A percentile compares a stretch with the other conserved stretches of the same genome.
Evolutionary conservation across 2,888 invertebrate genomes (phyloP).

Genomic region (Tetropium fuscum): DNA sequence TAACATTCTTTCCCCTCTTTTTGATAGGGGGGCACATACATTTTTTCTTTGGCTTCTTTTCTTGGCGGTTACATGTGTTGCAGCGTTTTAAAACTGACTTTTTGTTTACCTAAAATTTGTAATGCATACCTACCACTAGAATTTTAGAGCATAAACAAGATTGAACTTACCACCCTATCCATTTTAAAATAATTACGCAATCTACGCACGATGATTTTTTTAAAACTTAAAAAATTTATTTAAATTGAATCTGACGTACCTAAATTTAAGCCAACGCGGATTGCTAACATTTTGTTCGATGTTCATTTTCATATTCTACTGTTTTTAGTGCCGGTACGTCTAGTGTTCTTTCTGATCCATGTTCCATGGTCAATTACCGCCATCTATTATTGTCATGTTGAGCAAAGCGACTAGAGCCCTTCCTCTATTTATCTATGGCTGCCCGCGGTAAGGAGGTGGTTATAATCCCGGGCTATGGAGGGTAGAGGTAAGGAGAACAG

Average conservation of each 20-base stretch:
- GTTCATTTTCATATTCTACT: neutral
- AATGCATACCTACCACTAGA: too few species aligned
- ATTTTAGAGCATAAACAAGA: neutral
- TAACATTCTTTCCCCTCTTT: slow-evolving; percentile 23
- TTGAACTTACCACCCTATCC: slow-evolving; percentile 36
- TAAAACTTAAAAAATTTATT: slow-evolving; percentile 2
- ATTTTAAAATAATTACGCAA: slow-evolving; percentile 20
- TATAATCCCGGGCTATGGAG: too few species aligned
- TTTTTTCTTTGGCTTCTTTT: slow-evolving; percentile 24
- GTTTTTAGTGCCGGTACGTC: too few species aligned
- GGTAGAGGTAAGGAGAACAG: too few species aligned
- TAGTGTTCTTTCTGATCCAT: too few species aligned
- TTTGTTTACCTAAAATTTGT: slow-evolving; percentile 22
- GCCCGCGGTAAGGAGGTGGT: too few species aligned
- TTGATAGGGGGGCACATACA: slow-evolving; percentile 24
- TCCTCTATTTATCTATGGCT: too few species aligned
- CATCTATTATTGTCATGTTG: too few species aligned
- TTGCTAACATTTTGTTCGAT: neutral
- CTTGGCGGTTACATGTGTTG: slow-evolving; percentile 10
- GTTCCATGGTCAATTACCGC: too few species aligned
- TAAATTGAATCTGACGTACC: slow-evolving; percentile 4
- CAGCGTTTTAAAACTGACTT: slow-evolving; percentile 23
- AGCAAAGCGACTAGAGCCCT: too few species aligned
- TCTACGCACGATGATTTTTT: slow-evolving; percentile 11
- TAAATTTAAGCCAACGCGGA: slow-evolving; percentile 8